phyloP scores from a whole-genome alignment of 2,888 invertebrate species.

The Hemicrepidius hirtus region DNA sequence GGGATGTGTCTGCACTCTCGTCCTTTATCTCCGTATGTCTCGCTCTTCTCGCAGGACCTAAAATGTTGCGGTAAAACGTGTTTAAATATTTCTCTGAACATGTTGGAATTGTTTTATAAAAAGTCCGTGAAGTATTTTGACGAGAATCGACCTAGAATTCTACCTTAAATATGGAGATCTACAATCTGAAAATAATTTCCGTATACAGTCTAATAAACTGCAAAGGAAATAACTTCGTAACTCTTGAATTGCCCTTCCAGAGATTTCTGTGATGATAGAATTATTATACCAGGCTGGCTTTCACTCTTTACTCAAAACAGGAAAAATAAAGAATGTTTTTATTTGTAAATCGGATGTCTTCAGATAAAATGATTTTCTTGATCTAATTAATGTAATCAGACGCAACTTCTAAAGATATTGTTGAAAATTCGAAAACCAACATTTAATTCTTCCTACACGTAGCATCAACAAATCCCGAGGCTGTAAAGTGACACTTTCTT shows the following conservation, averaged over 20 bases:
- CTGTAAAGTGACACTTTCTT: too few relatives aligned
- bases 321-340: neutral
- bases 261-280: constrained; percentile 14
- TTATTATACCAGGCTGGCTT: constrained; percentile 1
- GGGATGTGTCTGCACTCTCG: constrained; percentile 14
- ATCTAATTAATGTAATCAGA: too few relatives aligned
- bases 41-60: constrained; percentile 4
- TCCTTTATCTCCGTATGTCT: constrained; percentile 39
- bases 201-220: constrained; percentile 19
- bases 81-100: neutral
- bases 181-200: constrained; percentile 39
- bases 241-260: constrained; percentile 13
- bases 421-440: too few relatives aligned
- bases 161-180: constrained; percentile 9
- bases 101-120: constrained; percentile 1
- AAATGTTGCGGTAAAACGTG: constrained; percentile 12
- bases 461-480: too few relatives aligned
- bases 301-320: neutral
- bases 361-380: too few relatives aligned
- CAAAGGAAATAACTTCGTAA: constrained; percentile 31
- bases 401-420: too few relatives aligned
- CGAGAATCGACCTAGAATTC: constrained; percentile 6
- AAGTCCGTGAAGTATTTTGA: neutral
- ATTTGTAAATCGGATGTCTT: too few relatives aligned
- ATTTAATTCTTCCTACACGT: too few relatives aligned